Evolutionary conservation across 2,888 invertebrate genomes (phyloP).

Genomic region (Eulithis testata): DNA sequence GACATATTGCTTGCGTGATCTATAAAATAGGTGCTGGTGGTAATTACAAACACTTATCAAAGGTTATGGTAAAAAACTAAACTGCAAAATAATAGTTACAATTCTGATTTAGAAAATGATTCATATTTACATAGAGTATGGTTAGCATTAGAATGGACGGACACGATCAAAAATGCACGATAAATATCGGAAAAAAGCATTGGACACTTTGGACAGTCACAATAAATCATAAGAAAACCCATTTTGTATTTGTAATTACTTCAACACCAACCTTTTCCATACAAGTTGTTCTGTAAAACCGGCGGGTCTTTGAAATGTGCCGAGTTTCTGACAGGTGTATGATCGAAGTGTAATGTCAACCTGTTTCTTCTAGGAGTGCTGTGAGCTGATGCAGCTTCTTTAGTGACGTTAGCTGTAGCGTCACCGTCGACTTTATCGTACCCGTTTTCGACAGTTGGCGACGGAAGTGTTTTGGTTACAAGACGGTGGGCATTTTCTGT

Average conservation of each 20-base stretch:
- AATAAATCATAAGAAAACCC: background rate
- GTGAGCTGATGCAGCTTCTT: constrained; percentile 66
- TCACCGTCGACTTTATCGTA: constrained; percentile 71
- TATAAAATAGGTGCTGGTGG: constrained; percentile 54
- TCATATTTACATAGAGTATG: background rate
- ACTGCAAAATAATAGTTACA: background rate
- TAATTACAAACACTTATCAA: constrained; percentile 8
- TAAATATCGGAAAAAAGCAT: constrained; percentile 1
- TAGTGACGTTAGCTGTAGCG: constrained; percentile 53
- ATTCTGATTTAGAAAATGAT: background rate
- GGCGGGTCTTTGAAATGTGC: constrained; percentile 91
- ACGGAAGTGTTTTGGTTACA: constrained; percentile 70
- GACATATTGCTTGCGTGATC: constrained; percentile 89
- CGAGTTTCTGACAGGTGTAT: constrained; percentile 88
- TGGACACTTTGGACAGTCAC: constrained; percentile 14
- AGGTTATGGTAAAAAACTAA: background rate
- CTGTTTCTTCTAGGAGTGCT: constrained; percentile 86
- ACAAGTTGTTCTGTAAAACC: constrained; percentile 60
- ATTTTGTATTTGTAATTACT: background rate
- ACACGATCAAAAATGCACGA: constrained; percentile 11
- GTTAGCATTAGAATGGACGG: constrained; percentile 2
- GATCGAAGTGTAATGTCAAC: constrained; percentile 90
- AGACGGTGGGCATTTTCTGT: constrained; percentile 92
- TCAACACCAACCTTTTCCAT: constrained; percentile 68
- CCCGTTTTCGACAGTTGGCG: constrained; percentile 69